Conservation (phyloP, 2,113 vertebrate genomes). For the Verasper variegatus region DNA sequence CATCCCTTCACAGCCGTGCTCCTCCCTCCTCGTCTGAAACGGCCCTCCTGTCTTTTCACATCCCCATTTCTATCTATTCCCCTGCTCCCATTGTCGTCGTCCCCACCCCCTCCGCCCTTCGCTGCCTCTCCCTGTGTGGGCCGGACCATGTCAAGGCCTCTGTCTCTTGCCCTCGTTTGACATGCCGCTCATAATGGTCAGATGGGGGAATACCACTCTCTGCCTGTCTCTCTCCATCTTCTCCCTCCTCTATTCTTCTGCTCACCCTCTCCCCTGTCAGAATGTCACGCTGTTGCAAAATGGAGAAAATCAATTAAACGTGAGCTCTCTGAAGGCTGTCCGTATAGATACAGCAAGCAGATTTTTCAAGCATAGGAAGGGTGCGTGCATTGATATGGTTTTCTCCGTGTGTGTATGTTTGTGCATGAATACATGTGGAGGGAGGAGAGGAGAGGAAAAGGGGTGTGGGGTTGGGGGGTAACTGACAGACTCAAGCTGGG, state of each 20-base stretch:
- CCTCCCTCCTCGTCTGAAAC: constrained; percentile 9
- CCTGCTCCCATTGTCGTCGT: not conserved
- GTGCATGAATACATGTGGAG: not conserved
- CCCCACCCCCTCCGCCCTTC: not conserved
- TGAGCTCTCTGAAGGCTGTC: constrained; percentile 67
- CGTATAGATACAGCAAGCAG: constrained; percentile 44
- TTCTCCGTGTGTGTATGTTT: not conserved
- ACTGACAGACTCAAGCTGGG: constrained; percentile 80
- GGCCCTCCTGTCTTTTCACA: constrained; percentile 9
- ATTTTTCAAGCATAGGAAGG: constrained; percentile 52
- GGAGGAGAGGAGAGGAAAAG: not conserved
- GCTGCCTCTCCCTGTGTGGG: constrained; percentile 68
- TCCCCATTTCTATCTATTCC: constrained; percentile 27
- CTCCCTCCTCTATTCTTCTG: constrained; percentile 56
- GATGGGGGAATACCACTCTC: constrained; percentile 78
- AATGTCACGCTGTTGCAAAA: constrained; percentile 68
- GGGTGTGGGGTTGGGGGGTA: not conserved
- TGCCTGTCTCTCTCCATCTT: constrained; percentile 64
- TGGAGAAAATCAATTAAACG: constrained; percentile 74
- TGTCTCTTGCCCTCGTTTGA: constrained; percentile 83
- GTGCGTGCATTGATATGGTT: constrained; percentile 36
- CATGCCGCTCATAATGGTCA: constrained; percentile 88
- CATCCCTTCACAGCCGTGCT: not conserved
- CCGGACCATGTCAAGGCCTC: constrained; percentile 80
- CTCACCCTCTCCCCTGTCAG: constrained; percentile 62